Evolutionary conservation across 2,888 invertebrate species (phyloP).

Genomic region (Strigamia transsilvanica): DNA sequence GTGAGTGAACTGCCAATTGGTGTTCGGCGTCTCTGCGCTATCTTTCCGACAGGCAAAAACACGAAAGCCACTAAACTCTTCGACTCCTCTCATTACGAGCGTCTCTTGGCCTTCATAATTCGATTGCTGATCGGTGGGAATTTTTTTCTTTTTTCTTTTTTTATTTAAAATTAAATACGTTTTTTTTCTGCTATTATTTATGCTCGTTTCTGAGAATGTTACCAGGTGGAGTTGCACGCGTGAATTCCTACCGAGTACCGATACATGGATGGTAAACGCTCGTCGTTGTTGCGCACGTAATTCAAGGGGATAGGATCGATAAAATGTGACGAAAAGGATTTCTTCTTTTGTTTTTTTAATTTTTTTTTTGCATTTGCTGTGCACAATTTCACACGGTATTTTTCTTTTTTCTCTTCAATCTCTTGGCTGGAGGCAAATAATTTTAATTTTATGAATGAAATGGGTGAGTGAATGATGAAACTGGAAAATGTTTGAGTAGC

Average conservation of each 20-base stretch:
- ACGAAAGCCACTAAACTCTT: constrained; percentile 41
- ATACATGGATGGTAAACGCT: no score
- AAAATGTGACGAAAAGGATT: no score
- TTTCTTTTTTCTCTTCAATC: not conserved
- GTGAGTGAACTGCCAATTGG: constrained; percentile 43
- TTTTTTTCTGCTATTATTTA: not conserved
- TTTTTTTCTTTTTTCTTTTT: not conserved
- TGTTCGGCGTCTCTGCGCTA: constrained; percentile 3
- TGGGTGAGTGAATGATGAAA: not conserved
- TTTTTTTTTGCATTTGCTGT: not conserved
- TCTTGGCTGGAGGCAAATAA: not conserved
- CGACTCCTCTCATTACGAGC: constrained; percentile 12
- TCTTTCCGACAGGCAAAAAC: constrained; percentile 40
- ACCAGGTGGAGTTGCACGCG: no score
- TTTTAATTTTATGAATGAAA: constrained; percentile 36
- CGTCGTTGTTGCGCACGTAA: no score
- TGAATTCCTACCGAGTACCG: no score
- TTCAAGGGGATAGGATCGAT: no score
- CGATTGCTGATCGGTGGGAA: constrained; percentile 28
- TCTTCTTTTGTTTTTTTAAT: not conserved
- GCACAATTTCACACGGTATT: constrained; percentile 2
- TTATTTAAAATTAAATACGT: not conserved
- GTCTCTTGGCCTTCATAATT: constrained; percentile 32
- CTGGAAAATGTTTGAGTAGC: not conserved
- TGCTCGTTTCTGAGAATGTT: no score